These are phyloP conservation scores for Melanotaenia duboulayi DNA, from an alignment of 2,113 vertebrate species.

Conservation along the genomic window DNA sequence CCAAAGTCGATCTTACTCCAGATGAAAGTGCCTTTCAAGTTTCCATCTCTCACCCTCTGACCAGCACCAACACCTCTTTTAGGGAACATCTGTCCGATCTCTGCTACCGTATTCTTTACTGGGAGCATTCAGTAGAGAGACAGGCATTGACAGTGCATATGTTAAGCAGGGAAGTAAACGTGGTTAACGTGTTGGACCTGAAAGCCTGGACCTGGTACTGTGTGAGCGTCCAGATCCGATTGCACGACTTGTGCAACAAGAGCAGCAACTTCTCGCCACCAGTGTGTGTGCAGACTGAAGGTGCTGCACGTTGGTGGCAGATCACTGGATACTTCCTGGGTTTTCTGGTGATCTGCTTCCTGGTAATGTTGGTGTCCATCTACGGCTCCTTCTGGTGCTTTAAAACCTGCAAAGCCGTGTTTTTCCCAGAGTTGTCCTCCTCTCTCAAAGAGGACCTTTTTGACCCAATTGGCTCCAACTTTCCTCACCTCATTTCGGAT, in stretches of 20 bases:
- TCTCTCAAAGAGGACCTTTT: constrained; percentile 64
- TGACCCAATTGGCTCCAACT: constrained; percentile 32
- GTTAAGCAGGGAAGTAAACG: neutral
- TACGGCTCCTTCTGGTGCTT: constrained; percentile 21
- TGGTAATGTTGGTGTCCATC: constrained; percentile 11
- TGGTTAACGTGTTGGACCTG: constrained; percentile 64
- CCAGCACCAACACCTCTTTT: constrained; percentile 68
- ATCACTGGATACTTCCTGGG: constrained; percentile 62
- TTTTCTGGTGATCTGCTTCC: constrained; percentile 59
- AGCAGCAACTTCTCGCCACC: constrained; percentile 61
- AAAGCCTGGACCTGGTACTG: constrained; percentile 74
- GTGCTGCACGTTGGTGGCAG: constrained; percentile 56
- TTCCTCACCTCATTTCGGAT: constrained; percentile 61
- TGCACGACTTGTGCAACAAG: constrained; percentile 63
- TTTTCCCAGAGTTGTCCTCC: constrained; percentile 63
- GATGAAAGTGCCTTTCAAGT: constrained; percentile 58
- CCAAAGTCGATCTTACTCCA: constrained; percentile 39
- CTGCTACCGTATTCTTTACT: constrained; percentile 66
- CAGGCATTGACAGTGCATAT: constrained; percentile 35
- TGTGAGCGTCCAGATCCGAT: constrained; percentile 57
- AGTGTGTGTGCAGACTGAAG: constrained; percentile 66
- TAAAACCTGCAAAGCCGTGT: constrained; percentile 34
- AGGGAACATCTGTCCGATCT: neutral
- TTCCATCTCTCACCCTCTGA: constrained; percentile 60
- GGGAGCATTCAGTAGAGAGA: constrained; percentile 33